These are phyloP conservation scores for Oryzias woworae DNA, from an alignment of 2,113 vertebrate species.

Conservation along the genomic window DNA sequence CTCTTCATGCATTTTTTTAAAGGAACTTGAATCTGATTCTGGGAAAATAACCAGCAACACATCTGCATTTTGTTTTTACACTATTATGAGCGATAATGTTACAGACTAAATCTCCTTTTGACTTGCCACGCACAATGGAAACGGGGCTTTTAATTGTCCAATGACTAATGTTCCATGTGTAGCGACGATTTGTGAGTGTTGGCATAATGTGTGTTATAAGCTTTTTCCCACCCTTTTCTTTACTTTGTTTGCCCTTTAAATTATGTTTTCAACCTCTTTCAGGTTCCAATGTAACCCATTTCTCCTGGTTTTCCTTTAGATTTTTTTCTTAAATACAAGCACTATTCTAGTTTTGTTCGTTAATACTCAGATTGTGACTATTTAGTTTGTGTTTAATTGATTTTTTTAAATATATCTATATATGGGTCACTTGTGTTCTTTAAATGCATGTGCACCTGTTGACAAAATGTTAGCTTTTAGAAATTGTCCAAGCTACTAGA, in stretches of 20 bases:
- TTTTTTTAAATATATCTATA: constrained; percentile 51
- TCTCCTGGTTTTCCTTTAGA: not conserved
- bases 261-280: not conserved
- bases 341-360: no score
- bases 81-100: constrained; percentile 36
- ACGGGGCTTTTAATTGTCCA: constrained; percentile 45
- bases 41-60: constrained; percentile 40
- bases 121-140: constrained; percentile 38
- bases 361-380: not conserved
- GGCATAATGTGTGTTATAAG: constrained; percentile 32
- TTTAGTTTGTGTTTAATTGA: constrained; percentile 54
- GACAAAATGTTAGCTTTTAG: constrained; percentile 68
- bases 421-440: no score
- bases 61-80: constrained; percentile 33
- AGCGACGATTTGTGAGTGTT: constrained; percentile 54
- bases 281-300: constrained; percentile 2
- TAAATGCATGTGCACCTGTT: no score
- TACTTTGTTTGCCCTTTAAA: constrained; percentile 3
- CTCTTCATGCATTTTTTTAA: not conserved
- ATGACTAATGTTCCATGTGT: constrained; percentile 60
- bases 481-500: constrained; percentile 60
- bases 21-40: constrained; percentile 35
- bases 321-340: not conserved
- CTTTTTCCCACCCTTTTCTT: constrained; percentile 18
- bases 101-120: constrained; percentile 21